These are phyloP conservation scores for Schlechtendalia chinensis DNA, from an alignment of 1,140 invertebrate genomes.

Conservation along the genomic window DNA sequence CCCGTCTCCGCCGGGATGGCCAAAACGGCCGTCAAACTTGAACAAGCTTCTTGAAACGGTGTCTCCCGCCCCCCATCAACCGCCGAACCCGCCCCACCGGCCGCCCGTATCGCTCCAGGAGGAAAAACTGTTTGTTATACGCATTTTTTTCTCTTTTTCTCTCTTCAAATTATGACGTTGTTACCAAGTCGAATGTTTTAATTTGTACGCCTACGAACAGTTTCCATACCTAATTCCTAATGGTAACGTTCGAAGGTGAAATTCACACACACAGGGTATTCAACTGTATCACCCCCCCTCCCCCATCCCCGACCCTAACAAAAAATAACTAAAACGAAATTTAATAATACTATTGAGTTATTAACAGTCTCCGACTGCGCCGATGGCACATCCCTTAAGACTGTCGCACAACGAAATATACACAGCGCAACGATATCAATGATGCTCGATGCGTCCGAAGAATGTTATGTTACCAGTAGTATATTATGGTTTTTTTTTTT, in stretches of 20 bases:
- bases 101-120: neutral
- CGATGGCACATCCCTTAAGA: conserved; percentile 32
- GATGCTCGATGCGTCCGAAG: conserved; percentile 8
- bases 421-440: conserved; percentile 40
- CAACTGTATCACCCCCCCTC: neutral
- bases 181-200: conserved; percentile 41
- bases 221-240: conserved; percentile 21
- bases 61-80: too few species aligned
- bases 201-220: conserved; percentile 11
- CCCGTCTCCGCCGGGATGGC: conserved; percentile 21
- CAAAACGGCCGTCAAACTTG: conserved; percentile 43
- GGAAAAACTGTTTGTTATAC: conserved; percentile 24
- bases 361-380: conserved; percentile 26
- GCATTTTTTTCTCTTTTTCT: too few species aligned
- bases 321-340: neutral
- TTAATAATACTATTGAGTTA: neutral
- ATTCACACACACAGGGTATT: conserved; percentile 46
- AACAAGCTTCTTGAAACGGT: conserved; percentile 45
- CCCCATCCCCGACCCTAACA: too few species aligned
- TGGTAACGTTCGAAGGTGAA: conserved; percentile 23
- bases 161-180: conserved; percentile 33
- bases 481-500: conserved; percentile 42
- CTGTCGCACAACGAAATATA: conserved; percentile 47
- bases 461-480: conserved; percentile 49
- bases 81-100: neutral